Conservation (phyloP, 1,140 invertebrate species). For the Hyphantria cunea region DNA sequence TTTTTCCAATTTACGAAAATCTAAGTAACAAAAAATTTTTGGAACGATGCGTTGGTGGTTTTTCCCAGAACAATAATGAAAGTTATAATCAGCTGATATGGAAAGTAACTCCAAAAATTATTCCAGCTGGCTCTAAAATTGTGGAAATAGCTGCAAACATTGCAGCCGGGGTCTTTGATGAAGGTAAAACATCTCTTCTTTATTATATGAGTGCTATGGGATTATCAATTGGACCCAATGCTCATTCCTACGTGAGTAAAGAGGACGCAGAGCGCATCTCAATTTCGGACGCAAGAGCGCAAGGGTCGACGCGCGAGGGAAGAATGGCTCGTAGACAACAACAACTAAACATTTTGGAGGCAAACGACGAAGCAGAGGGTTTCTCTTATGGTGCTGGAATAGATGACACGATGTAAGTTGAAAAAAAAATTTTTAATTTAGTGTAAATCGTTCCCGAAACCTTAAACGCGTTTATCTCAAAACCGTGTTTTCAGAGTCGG, state of each 20-base stretch:
- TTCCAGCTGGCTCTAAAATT: conserved; percentile 15
- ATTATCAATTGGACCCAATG: not conserved
- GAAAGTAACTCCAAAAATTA: conserved; percentile 21
- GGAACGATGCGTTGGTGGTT: conserved; percentile 17
- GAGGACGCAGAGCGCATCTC: conserved; percentile 1
- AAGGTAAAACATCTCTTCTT: conserved; percentile 15
- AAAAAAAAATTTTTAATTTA: conserved; percentile 8
- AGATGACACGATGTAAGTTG: conserved; percentile 10
- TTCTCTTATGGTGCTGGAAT: conserved; percentile 12
- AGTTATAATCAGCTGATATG: conserved; percentile 17
- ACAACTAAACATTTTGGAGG: conserved; percentile 5
- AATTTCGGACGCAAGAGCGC: conserved; percentile 1
- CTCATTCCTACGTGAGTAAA: conserved; percentile 10
- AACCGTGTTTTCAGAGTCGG: conserved; percentile 7
- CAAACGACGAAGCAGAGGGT: not conserved
- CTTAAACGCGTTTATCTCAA: conserved; percentile 21
- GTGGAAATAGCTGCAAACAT: conserved; percentile 8
- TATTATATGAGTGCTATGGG: conserved; percentile 8
- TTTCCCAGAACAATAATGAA: conserved; percentile 24
- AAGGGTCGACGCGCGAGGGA: not conserved
- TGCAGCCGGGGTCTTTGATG: conserved; percentile 5
- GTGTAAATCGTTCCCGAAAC: conserved; percentile 12
- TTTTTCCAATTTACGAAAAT: conserved; percentile 21
- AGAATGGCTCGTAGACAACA: not conserved
- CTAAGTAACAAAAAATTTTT: conserved; percentile 12